phyloP scores from a whole-genome alignment of 2,888 invertebrate genomes.

The Apamea anceps region DNA sequence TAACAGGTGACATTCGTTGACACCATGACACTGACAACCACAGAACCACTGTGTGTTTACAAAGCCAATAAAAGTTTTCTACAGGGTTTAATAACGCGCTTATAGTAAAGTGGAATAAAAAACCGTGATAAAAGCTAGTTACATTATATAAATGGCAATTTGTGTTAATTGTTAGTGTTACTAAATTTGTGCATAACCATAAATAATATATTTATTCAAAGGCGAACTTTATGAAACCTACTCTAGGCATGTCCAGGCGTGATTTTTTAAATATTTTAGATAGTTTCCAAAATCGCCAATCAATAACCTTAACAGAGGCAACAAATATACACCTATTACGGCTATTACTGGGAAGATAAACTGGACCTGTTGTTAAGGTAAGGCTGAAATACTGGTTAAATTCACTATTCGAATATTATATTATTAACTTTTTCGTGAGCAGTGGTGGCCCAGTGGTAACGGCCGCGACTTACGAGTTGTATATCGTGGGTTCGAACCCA shows the following conservation, averaged over 20 bases:
- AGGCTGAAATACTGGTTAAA: background rate
- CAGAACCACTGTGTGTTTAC: conserved; percentile 26
- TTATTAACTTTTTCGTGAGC: too few relatives aligned
- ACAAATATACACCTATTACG: background rate
- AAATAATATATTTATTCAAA: background rate
- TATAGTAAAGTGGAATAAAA: background rate
- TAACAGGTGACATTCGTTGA: conserved; percentile 30
- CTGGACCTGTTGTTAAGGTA: background rate
- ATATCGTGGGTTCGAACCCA: too few relatives aligned
- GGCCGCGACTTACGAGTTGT: too few relatives aligned
- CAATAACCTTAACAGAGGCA: too few relatives aligned
- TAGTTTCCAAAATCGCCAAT: background rate
- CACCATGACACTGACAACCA: conserved; percentile 21
- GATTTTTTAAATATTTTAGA: too few relatives aligned
- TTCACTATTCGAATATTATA: background rate
- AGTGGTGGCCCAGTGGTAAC: too few relatives aligned
- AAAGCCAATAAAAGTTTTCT: background rate
- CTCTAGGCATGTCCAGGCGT: background rate
- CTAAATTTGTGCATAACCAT: background rate
- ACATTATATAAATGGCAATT: accelerated
- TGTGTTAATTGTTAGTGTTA: background rate
- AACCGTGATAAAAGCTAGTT: accelerated
- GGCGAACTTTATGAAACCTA: conserved; percentile 8
- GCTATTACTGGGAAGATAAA: too few relatives aligned
- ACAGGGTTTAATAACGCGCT: background rate